Evolutionary conservation across 1,140 invertebrate species (phyloP).

Genomic region (Asobara japonica): DNA sequence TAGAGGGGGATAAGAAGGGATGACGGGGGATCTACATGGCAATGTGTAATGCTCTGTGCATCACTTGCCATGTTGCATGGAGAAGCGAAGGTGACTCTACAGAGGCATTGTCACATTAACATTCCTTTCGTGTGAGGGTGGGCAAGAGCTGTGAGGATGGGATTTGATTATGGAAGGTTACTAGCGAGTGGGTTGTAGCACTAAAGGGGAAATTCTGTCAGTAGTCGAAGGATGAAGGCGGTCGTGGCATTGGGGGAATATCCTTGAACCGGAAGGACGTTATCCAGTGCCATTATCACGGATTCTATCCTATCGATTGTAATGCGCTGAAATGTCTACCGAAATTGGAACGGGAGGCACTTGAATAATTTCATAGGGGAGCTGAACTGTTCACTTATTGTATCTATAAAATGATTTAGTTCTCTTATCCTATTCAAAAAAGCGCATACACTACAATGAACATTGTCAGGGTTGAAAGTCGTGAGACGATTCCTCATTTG

Average conservation of each 20-base stretch:
- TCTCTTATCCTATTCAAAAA: too few relatives aligned
- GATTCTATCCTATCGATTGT: conserved; percentile 9
- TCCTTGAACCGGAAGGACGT: conserved; percentile 32
- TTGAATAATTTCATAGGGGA: conserved; percentile 1
- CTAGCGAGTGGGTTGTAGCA: conserved; percentile 33
- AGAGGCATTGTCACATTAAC: conserved; percentile 64
- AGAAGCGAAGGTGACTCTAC: conserved; percentile 43
- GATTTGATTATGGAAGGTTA: conserved; percentile 65
- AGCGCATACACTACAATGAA: too few relatives aligned
- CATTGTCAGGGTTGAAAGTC: too few relatives aligned
- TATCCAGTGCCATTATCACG: conserved; percentile 32
- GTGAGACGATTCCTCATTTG: too few relatives aligned
- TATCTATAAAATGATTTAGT: too few relatives aligned
- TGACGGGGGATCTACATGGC: conserved; percentile 29
- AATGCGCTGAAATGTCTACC: not conserved
- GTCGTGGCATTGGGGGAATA: conserved; percentile 17
- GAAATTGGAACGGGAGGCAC: not conserved
- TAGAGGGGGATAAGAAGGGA: conserved; percentile 30
- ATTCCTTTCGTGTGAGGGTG: conserved; percentile 66
- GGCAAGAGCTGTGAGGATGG: conserved; percentile 55
- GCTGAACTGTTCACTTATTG: too few relatives aligned
- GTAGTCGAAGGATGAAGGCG: conserved; percentile 13
- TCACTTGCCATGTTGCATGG: conserved; percentile 46
- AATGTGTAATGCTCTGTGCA: conserved; percentile 28
- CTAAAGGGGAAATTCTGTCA: not conserved